Evolutionary conservation across 2,113 vertebrate genomes (phyloP).

Genomic region (Alouatta palliata): DNA sequence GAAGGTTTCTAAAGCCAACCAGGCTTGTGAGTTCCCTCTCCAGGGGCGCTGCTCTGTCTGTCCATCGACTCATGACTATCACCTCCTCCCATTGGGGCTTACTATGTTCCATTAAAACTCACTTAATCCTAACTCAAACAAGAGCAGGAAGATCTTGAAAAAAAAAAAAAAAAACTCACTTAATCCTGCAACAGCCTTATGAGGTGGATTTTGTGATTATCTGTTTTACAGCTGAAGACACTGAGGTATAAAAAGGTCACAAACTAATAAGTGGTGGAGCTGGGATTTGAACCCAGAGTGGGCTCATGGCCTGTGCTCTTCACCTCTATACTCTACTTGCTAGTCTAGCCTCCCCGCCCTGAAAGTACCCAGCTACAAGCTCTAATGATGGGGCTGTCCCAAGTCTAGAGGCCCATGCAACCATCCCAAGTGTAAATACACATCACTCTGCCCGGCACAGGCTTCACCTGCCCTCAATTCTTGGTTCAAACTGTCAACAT

Average conservation of each 20-base stretch:
- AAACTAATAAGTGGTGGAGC: neutral
- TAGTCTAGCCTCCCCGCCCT: fast-evolving
- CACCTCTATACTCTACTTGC: neutral
- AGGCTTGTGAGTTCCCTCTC: neutral
- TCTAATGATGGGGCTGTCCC: fast-evolving
- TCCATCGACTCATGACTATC: neutral
- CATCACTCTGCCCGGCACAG: neutral
- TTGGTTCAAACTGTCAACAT: neutral
- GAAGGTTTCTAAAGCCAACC: neutral
- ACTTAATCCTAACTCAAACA: neutral
- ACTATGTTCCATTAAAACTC: neutral
- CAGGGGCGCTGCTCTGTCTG: fast-evolving
- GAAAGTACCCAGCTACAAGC: neutral
- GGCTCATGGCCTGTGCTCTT: neutral
- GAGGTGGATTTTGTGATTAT: neutral
- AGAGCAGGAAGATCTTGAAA: no score
- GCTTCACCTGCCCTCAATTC: neutral
- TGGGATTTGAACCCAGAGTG: neutral
- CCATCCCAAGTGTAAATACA: neutral
- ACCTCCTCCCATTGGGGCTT: neutral
- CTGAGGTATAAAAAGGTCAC: neutral
- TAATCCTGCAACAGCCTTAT: neutral
- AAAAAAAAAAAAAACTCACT: neutral
- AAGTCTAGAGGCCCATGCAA: neutral
- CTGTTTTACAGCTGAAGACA: neutral